phyloP scores from a whole-genome alignment of 2,888 invertebrate species.

The Metopia argyrocephala region DNA sequence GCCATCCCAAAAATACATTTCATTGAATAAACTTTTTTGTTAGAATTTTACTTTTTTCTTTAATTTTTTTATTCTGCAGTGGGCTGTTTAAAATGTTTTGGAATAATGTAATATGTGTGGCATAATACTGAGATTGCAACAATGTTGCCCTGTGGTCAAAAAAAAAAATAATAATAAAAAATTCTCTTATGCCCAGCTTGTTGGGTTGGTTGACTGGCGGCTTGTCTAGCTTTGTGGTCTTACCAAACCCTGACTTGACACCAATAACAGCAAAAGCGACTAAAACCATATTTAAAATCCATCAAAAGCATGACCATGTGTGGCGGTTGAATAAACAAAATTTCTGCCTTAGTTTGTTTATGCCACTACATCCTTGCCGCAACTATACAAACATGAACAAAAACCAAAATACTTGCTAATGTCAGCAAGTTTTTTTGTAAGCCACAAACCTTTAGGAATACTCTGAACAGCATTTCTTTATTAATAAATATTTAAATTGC shows the following conservation, averaged over 20 bases:
- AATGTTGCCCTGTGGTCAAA: conserved; percentile 49
- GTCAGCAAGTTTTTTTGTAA: neutral
- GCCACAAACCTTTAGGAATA: too few relatives aligned
- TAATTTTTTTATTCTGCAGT: neutral
- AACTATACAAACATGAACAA: conserved; percentile 4
- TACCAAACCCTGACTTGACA: conserved; percentile 9
- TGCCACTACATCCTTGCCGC: conserved; percentile 38
- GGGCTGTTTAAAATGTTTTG: conserved; percentile 21
- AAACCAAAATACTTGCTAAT: neutral
- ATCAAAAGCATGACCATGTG: conserved; percentile 28
- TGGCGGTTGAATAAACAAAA: conserved; percentile 18
- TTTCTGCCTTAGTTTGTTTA: conserved; percentile 26
- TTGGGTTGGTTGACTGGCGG: neutral
- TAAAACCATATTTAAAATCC: neutral
- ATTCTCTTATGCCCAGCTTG: neutral
- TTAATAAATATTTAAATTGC: too few relatives aligned
- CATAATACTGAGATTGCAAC: conserved; percentile 52
- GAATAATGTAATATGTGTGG: conserved; percentile 35
- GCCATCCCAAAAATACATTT: neutral
- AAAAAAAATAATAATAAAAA: too few relatives aligned
- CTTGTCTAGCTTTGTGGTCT: conserved; percentile 17
- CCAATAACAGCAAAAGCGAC: neutral
- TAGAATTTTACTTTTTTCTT: neutral
- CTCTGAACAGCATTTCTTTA: too few relatives aligned
- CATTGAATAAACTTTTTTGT: conserved; percentile 7